phyloP scores from a whole-genome alignment of 2,113 vertebrate species.

The Coptodon bakossiorum region DNA sequence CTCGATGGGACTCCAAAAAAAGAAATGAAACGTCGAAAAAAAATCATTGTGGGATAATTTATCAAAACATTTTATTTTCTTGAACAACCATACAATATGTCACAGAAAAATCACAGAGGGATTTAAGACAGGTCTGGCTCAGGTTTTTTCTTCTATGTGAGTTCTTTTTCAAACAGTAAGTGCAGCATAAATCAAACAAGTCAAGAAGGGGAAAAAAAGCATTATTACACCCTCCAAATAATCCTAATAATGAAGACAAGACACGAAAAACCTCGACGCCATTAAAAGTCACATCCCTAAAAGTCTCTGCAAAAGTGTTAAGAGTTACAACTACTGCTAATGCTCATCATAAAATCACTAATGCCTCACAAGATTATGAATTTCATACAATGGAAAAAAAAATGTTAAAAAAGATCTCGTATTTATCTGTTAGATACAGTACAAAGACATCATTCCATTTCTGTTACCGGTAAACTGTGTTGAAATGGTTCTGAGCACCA shows the following conservation, averaged over 20 bases:
- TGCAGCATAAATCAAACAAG: constrained; percentile 68
- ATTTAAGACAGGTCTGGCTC: constrained; percentile 79
- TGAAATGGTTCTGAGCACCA: constrained; percentile 75
- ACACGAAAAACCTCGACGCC: constrained; percentile 40
- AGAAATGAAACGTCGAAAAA: not conserved
- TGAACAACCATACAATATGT: constrained; percentile 73
- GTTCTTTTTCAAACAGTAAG: constrained; percentile 65
- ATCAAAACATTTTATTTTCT: constrained; percentile 76
- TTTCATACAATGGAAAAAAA: constrained; percentile 59
- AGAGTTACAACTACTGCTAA: constrained; percentile 65
- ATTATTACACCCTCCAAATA: constrained; percentile 56
- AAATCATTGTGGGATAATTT: constrained; percentile 47
- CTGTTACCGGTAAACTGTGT: constrained; percentile 47
- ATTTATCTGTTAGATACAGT: constrained; percentile 67
- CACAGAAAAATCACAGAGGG: constrained; percentile 77
- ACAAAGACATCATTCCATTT: constrained; percentile 74
- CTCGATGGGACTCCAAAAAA: not conserved
- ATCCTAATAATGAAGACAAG: constrained; percentile 51
- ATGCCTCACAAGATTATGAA: constrained; percentile 62
- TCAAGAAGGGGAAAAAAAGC: not conserved
- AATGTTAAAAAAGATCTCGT: constrained; percentile 25
- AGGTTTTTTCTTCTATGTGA: constrained; percentile 64
- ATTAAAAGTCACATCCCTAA: constrained; percentile 58
- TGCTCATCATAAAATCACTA: constrained; percentile 66
- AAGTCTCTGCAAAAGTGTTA: constrained; percentile 59